phyloP scores from a whole-genome alignment of 2,888 invertebrate species.

The Epinotia nisella region DNA sequence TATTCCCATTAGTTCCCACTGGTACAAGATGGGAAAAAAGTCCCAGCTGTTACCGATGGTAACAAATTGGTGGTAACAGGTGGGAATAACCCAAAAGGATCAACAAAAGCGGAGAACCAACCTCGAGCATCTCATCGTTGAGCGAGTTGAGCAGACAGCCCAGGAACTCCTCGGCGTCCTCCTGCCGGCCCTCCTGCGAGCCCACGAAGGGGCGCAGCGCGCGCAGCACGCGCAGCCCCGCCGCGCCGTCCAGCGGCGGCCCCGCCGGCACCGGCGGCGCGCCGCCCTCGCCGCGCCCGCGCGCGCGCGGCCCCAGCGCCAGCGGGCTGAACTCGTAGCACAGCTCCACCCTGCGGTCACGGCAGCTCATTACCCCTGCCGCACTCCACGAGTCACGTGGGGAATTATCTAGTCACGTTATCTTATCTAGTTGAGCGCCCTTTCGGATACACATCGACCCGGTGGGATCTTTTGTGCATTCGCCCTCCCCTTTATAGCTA shows the following conservation, averaged over 20 bases:
- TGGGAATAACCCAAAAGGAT: too few relatives aligned
- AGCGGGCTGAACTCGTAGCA: constrained; percentile 91
- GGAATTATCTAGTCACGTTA: too few relatives aligned
- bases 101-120: constrained; percentile 59
- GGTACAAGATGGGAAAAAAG: too few relatives aligned
- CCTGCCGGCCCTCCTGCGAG: constrained; percentile 94
- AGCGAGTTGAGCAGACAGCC: constrained; percentile 96
- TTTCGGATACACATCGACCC: too few relatives aligned
- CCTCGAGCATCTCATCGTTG: constrained; percentile 97
- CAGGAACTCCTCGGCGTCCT: constrained; percentile 98
- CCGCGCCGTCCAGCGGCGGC: constrained; percentile 94
- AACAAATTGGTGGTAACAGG: too few relatives aligned
- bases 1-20: too few relatives aligned
- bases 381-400: too few relatives aligned
- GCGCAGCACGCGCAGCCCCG: constrained; percentile 93
- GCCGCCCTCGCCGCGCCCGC: constrained; percentile 63
- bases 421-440: too few relatives aligned
- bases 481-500: too few relatives aligned
- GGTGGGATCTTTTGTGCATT: too few relatives aligned
- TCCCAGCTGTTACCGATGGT: too few relatives aligned
- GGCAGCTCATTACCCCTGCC: too few relatives aligned
- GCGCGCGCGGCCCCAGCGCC: constrained; percentile 68
- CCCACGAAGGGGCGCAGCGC: constrained; percentile 87
- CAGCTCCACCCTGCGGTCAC: constrained; percentile 92
- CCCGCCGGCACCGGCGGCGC: constrained; percentile 86